Base-by-base conservation (phyloP, 2,888 invertebrate species). In the Hoplodrina ambigua region DNA sequence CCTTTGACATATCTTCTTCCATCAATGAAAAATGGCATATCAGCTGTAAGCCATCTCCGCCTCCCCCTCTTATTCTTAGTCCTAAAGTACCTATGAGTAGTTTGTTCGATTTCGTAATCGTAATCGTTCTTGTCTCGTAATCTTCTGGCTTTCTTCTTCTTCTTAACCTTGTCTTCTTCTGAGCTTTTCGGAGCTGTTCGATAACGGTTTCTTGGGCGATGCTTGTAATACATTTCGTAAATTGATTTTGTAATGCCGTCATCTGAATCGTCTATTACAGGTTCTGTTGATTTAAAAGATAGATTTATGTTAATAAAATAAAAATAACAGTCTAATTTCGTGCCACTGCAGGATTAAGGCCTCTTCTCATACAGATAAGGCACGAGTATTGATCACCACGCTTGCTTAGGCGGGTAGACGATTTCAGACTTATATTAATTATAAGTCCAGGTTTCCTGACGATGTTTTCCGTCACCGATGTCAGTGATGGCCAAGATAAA, bases 201-300 rank as follows among this genome's bases (percentile, higher is more conserved):
- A 19, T 54, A 46, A 2, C 65, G 50, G 25, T 17, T 55, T 19
- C 68, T 74, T 0, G 82, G 78, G 0, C 77, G 68, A 17, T 72
- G 84, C 78, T 90, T 93, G 80, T 94, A 95, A 68, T 95, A 95
- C 95, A 95, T 95, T 20, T 94, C 94, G 78, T 92, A 94, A 1
- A 95, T 94, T 0, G 95, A 95, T 71, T 90, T 93, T 0, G 95
- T 95, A 15, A 95, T 86, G 0, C 92, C 94, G 4, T 94, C 95
- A 3, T 94, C 94, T 0, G 82, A 60, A 6, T 90, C 88, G 3
- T 91, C 91, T 4, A 75, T 62, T 0, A 75, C 37, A 2, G 79
- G 50, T 61, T 88, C 87, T 87, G 81, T 6, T 8, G 4, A 15
- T 37, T 49, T 20, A 0, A 41, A 25, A 62, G 5, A 53, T 30